Conservation (phyloP, 2,888 invertebrate species). For the Synanthedon myopaeformis region DNA sequence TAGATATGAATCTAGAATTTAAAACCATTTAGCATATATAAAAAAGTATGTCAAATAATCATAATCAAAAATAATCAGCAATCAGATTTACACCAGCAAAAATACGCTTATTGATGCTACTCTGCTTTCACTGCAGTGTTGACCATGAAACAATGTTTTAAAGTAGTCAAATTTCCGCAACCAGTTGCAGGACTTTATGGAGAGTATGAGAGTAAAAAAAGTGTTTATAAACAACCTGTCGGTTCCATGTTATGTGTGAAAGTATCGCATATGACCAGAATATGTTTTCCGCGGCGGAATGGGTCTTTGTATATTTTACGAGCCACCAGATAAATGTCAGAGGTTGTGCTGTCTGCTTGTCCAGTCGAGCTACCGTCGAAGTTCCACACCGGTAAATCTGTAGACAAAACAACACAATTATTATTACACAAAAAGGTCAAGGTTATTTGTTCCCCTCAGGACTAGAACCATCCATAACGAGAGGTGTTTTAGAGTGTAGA, state of each 20-base stretch:
- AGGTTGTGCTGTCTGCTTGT: conserved; percentile 89
- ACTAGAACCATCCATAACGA: no score
- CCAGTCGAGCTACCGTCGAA: conserved; percentile 95
- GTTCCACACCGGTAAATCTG: conserved; percentile 92
- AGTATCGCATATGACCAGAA: conserved; percentile 90
- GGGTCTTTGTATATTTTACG: conserved; percentile 95
- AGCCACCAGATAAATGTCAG: conserved; percentile 91
- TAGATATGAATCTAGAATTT: no score
- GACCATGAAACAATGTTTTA: no score
- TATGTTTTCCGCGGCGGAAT: conserved; percentile 90
- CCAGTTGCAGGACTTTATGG: not conserved
- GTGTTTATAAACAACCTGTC: conserved; percentile 65
- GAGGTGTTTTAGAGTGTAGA: no score
- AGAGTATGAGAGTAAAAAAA: not conserved
- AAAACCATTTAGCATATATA: no score
- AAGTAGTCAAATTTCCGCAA: no score
- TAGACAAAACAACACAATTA: not conserved
- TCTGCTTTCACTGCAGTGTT: no score
- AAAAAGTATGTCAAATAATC: no score
- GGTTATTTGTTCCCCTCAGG: not conserved
- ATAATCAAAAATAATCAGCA: no score
- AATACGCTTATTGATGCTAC: no score
- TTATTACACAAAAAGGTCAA: not conserved
- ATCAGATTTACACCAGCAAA: no score
- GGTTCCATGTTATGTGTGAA: conserved; percentile 88